Evolutionary conservation across 2,797 vertebrate genomes (phyloP).

Genomic region (Ctenopoma kingsleyae): DNA sequence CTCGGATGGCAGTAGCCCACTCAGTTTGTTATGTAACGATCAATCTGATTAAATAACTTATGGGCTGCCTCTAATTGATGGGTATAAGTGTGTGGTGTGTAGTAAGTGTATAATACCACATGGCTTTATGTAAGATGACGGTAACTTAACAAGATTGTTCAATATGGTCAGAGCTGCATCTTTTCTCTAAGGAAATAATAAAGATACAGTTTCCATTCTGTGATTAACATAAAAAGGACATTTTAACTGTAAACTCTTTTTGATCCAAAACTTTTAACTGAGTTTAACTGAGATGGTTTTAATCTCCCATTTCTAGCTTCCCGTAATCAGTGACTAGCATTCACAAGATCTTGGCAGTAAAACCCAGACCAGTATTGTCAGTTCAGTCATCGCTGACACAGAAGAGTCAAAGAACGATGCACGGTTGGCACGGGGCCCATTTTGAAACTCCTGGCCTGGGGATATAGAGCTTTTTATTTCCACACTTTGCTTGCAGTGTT

Average conservation of each 20-base stretch:
- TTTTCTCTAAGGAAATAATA: constrained; percentile 30
- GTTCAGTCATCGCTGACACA: constrained; percentile 16
- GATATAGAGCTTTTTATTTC: constrained; percentile 47
- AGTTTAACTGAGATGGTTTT: constrained; percentile 17
- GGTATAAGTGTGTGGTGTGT: background rate
- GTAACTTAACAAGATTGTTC: constrained; percentile 49
- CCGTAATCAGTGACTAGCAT: constrained; percentile 15
- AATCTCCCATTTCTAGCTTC: constrained; percentile 18
- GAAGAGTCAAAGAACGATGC: constrained; percentile 20
- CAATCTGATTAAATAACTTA: constrained; percentile 78
- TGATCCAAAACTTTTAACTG: constrained; percentile 7
- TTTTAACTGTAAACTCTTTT: constrained; percentile 13
- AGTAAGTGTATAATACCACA: constrained; percentile 43
- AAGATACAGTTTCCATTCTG: constrained; percentile 23
- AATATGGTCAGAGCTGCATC: constrained; percentile 23
- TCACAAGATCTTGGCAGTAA: constrained; percentile 8
- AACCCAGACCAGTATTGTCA: constrained; percentile 15
- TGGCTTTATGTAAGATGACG: constrained; percentile 60
- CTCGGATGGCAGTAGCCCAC: constrained; percentile 73
- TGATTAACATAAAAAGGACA: constrained; percentile 25
- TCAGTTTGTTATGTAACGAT: constrained; percentile 79
- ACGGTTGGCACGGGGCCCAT: constrained; percentile 16
- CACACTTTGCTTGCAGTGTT: constrained; percentile 39
- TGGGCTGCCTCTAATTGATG: constrained; percentile 65
- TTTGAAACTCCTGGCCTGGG: constrained; percentile 14